Conservation (phyloP, 2,113 vertebrate genomes). For the Protomyctophum bolini region DNA sequence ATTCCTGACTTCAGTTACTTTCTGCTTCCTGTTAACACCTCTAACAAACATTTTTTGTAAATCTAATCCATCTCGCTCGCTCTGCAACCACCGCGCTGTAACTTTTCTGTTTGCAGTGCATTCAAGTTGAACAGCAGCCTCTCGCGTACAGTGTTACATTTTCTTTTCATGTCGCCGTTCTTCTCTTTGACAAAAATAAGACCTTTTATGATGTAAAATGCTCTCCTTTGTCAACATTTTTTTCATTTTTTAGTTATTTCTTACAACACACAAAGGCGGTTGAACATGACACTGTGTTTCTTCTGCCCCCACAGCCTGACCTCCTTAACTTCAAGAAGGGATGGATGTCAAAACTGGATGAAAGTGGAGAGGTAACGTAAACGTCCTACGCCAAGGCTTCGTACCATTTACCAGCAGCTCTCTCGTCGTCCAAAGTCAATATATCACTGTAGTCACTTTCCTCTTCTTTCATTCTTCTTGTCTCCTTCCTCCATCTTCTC, state of each 20-base stretch:
- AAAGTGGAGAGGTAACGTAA: conserved; percentile 88
- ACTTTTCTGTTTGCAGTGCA: background rate
- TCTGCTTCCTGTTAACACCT: conserved; percentile 42
- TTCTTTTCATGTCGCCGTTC: background rate
- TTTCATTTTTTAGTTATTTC: conserved; percentile 4
- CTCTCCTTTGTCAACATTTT: conserved; percentile 3
- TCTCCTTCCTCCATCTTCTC: conserved; percentile 28
- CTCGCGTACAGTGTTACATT: background rate
- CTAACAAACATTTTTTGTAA: background rate
- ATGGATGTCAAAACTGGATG: conserved; percentile 95
- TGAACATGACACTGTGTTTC: conserved; percentile 21
- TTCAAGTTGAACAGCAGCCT: background rate
- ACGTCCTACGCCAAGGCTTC: background rate
- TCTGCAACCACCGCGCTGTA: background rate
- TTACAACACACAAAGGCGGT: conserved; percentile 7
- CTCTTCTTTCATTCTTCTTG: background rate
- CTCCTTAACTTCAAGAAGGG: conserved; percentile 99
- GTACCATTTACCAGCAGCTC: background rate
- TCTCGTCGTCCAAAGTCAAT: background rate
- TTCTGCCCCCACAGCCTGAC: conserved; percentile 82
- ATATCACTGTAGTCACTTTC: background rate
- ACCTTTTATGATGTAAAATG: background rate
- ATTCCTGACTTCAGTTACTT: background rate
- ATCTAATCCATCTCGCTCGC: background rate
- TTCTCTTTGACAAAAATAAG: background rate